Conservation (phyloP, 2,888 invertebrate genomes). For the Heteropelma amictum region DNA sequence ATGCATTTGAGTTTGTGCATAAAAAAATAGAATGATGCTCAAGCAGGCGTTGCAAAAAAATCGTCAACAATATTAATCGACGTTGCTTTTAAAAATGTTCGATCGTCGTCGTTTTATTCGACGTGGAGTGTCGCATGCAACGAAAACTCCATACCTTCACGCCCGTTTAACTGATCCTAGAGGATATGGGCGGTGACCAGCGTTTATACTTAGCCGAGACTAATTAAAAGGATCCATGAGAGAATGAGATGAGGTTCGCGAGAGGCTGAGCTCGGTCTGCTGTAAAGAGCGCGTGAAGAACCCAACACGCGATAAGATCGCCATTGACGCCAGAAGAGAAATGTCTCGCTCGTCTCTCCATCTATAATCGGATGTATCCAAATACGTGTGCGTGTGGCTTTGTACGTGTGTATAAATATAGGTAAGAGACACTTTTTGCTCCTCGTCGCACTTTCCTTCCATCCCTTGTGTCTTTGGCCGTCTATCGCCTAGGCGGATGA, state of each 20-base stretch:
- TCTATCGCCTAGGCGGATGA: no score
- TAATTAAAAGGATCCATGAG: constrained; percentile 75
- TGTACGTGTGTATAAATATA: background rate
- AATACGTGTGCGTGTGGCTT: no score
- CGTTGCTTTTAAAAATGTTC: background rate
- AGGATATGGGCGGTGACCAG: constrained; percentile 56
- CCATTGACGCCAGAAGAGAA: constrained; percentile 66
- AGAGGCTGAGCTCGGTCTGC: constrained; percentile 22
- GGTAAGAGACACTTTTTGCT: background rate
- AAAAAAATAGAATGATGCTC: no score
- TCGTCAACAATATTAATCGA: background rate
- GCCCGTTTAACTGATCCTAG: constrained; percentile 56
- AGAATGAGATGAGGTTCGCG: constrained; percentile 32
- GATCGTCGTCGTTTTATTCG: background rate
- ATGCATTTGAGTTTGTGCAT: background rate
- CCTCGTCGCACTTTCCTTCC: background rate
- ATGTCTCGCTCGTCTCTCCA: constrained; percentile 35
- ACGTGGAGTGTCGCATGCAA: background rate
- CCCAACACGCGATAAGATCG: constrained; percentile 65
- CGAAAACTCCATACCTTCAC: constrained; percentile 44
- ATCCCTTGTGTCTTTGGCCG: no score
- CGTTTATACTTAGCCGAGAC: constrained; percentile 66
- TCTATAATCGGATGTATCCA: constrained; percentile 9
- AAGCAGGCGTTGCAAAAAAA: no score
- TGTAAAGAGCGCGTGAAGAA: constrained; percentile 62